Percentiles rank a stretch among this genome's conserved stretches.
phyloP scores from a whole-genome alignment of 2,797 vertebrate species.

The Rhodeus uyekii region DNA sequence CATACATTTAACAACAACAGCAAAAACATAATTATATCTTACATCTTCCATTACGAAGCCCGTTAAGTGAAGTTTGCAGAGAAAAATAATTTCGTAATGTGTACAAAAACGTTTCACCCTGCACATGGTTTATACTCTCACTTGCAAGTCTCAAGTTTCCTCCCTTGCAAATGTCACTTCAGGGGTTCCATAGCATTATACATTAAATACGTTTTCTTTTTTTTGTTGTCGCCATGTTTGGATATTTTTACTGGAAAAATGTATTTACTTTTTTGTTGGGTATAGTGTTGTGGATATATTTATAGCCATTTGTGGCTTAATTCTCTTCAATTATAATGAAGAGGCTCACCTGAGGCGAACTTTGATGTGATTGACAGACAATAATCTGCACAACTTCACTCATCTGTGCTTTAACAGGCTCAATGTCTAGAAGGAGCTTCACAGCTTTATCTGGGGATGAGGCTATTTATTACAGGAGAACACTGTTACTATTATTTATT shows the following conservation, averaged over 20 bases:
- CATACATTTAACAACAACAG: no score
- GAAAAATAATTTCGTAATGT: background rate
- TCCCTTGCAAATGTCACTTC: no score
- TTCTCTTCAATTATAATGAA: conserved; percentile 60
- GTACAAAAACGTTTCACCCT: background rate
- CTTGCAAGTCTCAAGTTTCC: no score
- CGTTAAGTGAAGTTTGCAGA: background rate
- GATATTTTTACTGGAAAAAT: no score
- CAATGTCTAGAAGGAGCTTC: background rate
- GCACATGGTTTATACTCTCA: no score
- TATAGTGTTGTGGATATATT: background rate
- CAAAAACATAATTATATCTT: no score
- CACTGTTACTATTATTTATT: background rate
- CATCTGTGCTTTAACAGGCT: conserved; percentile 35
- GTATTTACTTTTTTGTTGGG: no score
- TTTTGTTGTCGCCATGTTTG: no score
- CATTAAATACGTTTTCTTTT: no score
- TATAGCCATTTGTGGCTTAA: background rate
- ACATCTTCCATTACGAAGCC: background rate
- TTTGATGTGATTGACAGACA: conserved; percentile 42
- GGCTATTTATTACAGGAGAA: background rate
- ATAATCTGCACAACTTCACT: conserved; percentile 51
- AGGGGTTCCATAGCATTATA: no score
- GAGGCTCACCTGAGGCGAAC: conserved; percentile 57
- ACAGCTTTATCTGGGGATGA: background rate